phyloP scores from a whole-genome alignment of 2,888 invertebrate species.

The Hybos culiciformis region DNA sequence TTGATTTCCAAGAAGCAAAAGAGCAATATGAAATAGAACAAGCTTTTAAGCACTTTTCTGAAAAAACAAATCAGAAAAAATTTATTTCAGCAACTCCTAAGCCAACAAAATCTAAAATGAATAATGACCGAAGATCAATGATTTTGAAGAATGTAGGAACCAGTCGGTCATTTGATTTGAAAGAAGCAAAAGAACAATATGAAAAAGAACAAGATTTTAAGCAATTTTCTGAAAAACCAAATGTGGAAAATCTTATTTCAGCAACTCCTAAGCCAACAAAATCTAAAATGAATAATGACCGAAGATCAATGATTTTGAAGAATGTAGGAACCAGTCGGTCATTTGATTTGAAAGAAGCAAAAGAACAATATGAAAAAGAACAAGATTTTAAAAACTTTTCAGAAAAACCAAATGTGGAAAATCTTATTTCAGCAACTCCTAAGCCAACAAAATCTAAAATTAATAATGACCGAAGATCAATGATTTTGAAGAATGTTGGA shows the following conservation, averaged over 20 bases:
- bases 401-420: neutral
- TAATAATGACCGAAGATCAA: slow-evolving; percentile 3
- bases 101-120: neutral
- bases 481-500: neutral
- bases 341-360: slow-evolving; percentile 7
- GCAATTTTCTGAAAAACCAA: slow-evolving; percentile 7
- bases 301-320: neutral
- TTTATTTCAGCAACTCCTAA: slow-evolving; percentile 4
- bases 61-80: neutral
- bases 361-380: slow-evolving; percentile 7
- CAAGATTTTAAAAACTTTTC: slow-evolving; percentile 10
- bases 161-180: slow-evolving; percentile 1
- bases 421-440: slow-evolving; percentile 3
- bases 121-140: slow-evolving; percentile 5
- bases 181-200: slow-evolving; percentile 1
- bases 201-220: slow-evolving; percentile 7
- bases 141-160: neutral
- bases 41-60: slow-evolving; percentile 10
- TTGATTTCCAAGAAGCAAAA: slow-evolving; percentile 6
- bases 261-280: slow-evolving; percentile 7
- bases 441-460: neutral
- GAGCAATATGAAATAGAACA: slow-evolving; percentile 6
- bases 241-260: slow-evolving; percentile 1
- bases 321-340: neutral
- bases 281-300: neutral